Evolutionary conservation across 2,888 invertebrate species (phyloP), one percentile per base, ranked within the genome.

Genomic region (Tetragnatha montana): DNA sequence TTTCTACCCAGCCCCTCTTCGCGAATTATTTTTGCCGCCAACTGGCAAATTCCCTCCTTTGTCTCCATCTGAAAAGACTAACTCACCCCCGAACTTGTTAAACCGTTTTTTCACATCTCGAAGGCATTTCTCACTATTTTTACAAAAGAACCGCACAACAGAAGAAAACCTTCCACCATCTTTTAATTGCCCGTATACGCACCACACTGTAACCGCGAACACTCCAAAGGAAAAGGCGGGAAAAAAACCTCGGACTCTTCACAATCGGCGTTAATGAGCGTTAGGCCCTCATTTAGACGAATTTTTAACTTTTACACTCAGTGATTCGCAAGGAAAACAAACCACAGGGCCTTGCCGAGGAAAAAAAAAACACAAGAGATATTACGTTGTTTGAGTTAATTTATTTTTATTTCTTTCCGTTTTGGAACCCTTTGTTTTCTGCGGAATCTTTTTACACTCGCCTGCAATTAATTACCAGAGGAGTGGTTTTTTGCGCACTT

Each of bases 221-320:
- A 51, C n/a, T 50, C 69, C 68, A 81, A 78, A 49, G 60, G 74
- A 69, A 76, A 19, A 19, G 79, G 60, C 74, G 68, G 21, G 51
- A 71, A 84, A 84, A 80, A 84, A 83, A 88, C 12, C 7, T n/a
- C 47, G 69, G 70, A 82, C 88, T 75, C 81, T 81, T 81, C 89
- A 81, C 89, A 89, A 89, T 85, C 47, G 89, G 89, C 85, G 89
- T 89, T 89, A 89, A 89, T 89, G 89, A 85, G 89, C 85, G 81
- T 81, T 89, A 89, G 85, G 81, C 76, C 81, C 85, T 85, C 89
- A 89, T 89, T 89, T 89, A 81, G 85, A 81, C 2, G 85, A 80
- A 86, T 81, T 85, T 89, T 85, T 76, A 76, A 88, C 83, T 85
- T 85, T 85, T 81, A 60, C 80, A 76, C 84, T 84, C 21, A 22